These are phyloP conservation scores for Hydrotaea diabolus DNA, from an alignment of 2,888 invertebrate genomes.

Conservation along the genomic window DNA sequence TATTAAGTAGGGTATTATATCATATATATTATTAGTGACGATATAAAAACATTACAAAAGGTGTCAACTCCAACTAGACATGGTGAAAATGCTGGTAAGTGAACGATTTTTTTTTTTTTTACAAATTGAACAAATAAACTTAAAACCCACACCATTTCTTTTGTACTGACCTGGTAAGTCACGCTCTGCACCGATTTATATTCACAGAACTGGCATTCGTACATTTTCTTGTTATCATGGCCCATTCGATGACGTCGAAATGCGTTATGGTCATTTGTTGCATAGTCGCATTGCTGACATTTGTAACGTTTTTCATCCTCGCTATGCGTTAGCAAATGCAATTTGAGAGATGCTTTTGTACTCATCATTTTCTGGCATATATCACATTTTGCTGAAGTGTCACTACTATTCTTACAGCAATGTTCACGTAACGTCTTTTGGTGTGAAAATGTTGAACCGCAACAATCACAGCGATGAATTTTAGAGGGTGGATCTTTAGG, in stretches of 20 bases:
- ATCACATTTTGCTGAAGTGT: constrained; percentile 82
- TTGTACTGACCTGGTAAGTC: constrained; percentile 83
- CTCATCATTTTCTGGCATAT: constrained; percentile 76
- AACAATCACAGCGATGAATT: constrained; percentile 81
- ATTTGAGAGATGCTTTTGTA: constrained; percentile 82
- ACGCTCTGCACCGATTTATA: constrained; percentile 91
- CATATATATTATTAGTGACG: no score
- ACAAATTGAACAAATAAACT: no score
- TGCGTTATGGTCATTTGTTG: constrained; percentile 90
- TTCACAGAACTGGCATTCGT: constrained; percentile 89
- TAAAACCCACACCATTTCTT: no score
- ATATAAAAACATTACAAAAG: no score
- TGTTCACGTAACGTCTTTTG: constrained; percentile 82
- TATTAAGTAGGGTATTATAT: no score
- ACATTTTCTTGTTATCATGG: constrained; percentile 87
- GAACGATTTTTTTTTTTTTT: no score
- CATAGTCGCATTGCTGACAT: constrained; percentile 87
- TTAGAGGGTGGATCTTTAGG: constrained; percentile 35
- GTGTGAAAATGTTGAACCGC: constrained; percentile 77
- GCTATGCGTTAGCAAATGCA: constrained; percentile 81
- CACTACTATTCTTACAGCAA: constrained; percentile 80
- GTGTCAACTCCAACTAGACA: no score
- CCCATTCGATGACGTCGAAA: constrained; percentile 87
- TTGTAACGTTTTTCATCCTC: constrained; percentile 83
- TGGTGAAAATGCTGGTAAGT: no score